phyloP scores from a whole-genome alignment of 2,797 vertebrate species.

The Liparis tanakae region DNA sequence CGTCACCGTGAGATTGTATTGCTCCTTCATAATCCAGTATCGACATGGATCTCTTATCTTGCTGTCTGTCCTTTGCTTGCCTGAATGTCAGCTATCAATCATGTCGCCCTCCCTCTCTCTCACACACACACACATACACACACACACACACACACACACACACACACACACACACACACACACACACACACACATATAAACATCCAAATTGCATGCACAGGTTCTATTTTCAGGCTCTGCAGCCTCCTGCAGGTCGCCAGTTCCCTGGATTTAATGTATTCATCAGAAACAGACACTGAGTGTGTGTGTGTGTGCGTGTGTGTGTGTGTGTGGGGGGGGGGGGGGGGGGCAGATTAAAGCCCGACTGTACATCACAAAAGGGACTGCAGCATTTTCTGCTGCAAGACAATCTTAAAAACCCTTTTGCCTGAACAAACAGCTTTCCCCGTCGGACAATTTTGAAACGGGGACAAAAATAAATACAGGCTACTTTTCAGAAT shows the following conservation, averaged over 20 bases:
- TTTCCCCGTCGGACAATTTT: conserved; percentile 35
- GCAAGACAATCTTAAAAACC: conserved; percentile 63
- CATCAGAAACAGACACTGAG: conserved; percentile 63
- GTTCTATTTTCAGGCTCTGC: conserved; percentile 50
- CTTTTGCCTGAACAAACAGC: conserved; percentile 50
- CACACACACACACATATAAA: conserved; percentile 1
- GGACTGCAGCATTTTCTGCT: conserved; percentile 72
- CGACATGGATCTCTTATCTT: conserved; percentile 51
- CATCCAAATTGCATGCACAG: conserved; percentile 11
- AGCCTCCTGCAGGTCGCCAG: conserved; percentile 57
- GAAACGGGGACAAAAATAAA: conserved; percentile 34
- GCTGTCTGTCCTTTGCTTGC: conserved; percentile 53
- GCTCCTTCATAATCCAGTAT: conserved; percentile 64
- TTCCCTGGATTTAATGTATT: conserved; percentile 70
- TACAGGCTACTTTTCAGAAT: conserved; percentile 44
- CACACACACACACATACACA: not conserved
- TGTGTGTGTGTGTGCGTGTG: too few relatives aligned
- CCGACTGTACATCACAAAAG: conserved; percentile 64
- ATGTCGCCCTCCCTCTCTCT: conserved; percentile 5
- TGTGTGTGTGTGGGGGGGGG: too few relatives aligned
- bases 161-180: not conserved
- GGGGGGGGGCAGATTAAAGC: conserved; percentile 63
- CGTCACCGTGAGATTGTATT: conserved; percentile 61
- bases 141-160: not conserved
- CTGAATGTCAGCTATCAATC: conserved; percentile 67